These are phyloP conservation scores for Catajapyx aquilonaris DNA, from an alignment of 1,140 invertebrate species.

Conservation along the genomic window DNA sequence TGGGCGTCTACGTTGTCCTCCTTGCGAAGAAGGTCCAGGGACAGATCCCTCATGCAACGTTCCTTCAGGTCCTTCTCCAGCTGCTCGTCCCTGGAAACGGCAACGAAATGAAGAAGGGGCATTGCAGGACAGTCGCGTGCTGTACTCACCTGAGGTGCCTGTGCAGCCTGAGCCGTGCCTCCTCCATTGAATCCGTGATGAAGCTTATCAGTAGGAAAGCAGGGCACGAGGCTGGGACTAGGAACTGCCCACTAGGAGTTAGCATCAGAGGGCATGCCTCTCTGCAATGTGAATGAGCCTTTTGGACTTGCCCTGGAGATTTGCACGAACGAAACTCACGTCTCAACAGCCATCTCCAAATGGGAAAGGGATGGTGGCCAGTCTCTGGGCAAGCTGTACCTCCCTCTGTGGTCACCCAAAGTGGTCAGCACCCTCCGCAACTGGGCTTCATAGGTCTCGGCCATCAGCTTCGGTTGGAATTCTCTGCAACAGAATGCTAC, in stretches of 20 bases:
- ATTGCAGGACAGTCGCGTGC: conserved; percentile 1
- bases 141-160: conserved; percentile 47
- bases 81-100: conserved; percentile 43
- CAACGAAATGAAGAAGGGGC: conserved; percentile 14
- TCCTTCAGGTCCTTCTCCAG: conserved; percentile 45
- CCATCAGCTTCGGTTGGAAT: conserved; percentile 72
- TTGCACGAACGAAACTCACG: conserved; percentile 30
- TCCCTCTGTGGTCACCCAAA: conserved; percentile 53
- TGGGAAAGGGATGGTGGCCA: conserved; percentile 47
- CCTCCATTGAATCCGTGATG: conserved; percentile 49
- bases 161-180: conserved; percentile 41
- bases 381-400: conserved; percentile 38
- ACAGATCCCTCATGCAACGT: conserved; percentile 38
- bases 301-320: not conserved
- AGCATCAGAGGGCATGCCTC: conserved; percentile 79
- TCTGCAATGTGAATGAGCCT: conserved; percentile 23
- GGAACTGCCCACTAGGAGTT: conserved; percentile 80
- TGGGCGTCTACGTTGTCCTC: conserved; percentile 76
- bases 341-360: conserved; percentile 76
- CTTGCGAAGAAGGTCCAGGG: conserved; percentile 48
- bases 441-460: conserved; percentile 58
- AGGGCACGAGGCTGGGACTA: conserved; percentile 72
- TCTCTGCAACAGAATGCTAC: conserved; percentile 31
- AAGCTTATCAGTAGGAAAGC: conserved; percentile 63
- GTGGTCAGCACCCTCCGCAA: conserved; percentile 58